Percentiles rank a stretch among this genome's conserved stretches.
Evolutionary conservation across 2,113 vertebrate genomes (phyloP).

Genomic region (Leucosticte australis): DNA sequence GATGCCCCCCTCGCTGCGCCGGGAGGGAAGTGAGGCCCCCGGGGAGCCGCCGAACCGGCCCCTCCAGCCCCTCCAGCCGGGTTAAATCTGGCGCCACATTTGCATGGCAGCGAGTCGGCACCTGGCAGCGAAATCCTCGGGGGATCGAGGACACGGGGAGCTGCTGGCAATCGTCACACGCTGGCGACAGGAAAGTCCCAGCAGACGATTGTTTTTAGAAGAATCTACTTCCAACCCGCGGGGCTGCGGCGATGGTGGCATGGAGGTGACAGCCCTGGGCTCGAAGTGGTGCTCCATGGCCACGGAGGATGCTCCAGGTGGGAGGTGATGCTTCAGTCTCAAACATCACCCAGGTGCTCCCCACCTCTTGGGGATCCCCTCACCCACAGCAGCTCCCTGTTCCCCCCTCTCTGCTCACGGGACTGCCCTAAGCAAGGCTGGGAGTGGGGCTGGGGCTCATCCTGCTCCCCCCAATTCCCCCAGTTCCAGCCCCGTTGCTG

Average conservation of each 20-base stretch:
- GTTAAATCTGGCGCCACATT: slow-evolving; percentile 40
- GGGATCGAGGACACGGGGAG: neutral
- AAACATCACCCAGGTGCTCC: neutral
- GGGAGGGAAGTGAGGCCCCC: neutral
- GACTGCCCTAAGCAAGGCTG: neutral
- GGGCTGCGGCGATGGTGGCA: neutral
- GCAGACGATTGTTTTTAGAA: neutral
- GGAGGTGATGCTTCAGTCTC: neutral
- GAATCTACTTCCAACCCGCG: neutral
- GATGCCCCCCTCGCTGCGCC: neutral
- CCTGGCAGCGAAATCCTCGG: neutral
- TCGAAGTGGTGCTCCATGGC: fast-evolving
- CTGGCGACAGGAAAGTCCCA: slow-evolving; percentile 23
- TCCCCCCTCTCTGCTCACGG: fast-evolving
- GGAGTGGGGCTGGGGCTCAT: neutral
- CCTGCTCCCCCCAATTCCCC: neutral
- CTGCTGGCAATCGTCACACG: neutral
- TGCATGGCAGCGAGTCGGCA: slow-evolving; percentile 36
- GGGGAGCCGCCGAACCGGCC: neutral
- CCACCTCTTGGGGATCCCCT: fast-evolving
- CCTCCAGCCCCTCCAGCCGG: neutral
- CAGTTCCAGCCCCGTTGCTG: neutral
- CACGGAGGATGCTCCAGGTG: neutral
- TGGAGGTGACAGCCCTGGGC: neutral
- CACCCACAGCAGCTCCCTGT: neutral